Conservation (phyloP, 2,888 invertebrate species). For the Troglohyphantes excavatus region DNA sequence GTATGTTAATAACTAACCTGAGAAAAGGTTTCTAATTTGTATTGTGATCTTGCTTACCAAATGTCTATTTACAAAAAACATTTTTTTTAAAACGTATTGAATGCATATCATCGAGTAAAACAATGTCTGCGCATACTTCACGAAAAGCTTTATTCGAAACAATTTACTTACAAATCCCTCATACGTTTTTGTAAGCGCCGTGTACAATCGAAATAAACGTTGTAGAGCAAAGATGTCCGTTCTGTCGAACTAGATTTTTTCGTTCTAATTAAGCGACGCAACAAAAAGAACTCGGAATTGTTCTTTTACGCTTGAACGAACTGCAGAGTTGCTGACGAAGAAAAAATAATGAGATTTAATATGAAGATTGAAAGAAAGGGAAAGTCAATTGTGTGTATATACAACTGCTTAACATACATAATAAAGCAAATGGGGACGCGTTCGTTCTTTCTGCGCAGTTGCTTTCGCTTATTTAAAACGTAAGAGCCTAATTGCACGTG, state of each 20-base stretch:
- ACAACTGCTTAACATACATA: neutral
- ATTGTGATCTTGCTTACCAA: too few species aligned
- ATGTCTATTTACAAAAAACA: too few species aligned
- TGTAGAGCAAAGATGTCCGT: neutral
- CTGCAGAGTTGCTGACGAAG: neutral
- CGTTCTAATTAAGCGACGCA: neutral
- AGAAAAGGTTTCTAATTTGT: too few species aligned
- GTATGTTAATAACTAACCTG: too few species aligned
- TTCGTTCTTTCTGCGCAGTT: neutral
- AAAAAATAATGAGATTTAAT: constrained; percentile 1
- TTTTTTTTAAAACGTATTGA: too few species aligned
- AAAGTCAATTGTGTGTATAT: neutral
- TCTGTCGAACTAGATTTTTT: neutral
- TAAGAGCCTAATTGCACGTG: neutral
- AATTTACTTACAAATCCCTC: too few species aligned
- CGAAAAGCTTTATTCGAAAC: too few species aligned
- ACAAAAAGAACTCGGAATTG: neutral
- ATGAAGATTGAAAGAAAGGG: neutral
- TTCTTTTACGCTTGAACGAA: neutral
- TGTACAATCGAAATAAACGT: neutral
- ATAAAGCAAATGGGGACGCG: neutral
- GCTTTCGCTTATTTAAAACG: constrained; percentile 9
- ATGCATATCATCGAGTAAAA: too few species aligned
- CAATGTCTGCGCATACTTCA: too few species aligned
- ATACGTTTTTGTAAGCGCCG: too few species aligned